Evolutionary conservation across 2,888 invertebrate genomes (phyloP), one percentile per base, ranked within the genome.

Genomic region (Pristionchus fissidentatus): DNA sequence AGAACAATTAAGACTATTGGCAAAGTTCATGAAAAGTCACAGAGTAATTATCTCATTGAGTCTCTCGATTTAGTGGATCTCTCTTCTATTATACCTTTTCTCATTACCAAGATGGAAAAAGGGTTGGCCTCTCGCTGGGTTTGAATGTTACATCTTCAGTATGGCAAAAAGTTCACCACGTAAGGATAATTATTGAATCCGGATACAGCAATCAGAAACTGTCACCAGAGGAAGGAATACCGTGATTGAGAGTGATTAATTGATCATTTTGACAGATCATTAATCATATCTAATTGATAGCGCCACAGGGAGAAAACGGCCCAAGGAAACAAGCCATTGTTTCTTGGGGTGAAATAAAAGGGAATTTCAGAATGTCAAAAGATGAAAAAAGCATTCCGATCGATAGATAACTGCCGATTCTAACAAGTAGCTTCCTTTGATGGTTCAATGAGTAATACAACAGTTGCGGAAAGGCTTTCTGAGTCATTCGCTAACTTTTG

Each of bases 351-450:
- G 35, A 70, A 41, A 1, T n/a, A 13, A n/a, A n/a, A 10, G 29
- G 10, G 43, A 70, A 70, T 38, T 70, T 70, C 70, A 70, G 10
- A 8, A 10, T 5, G n/a, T 26, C n/a, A 8, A 43, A n/a, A 70
- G 41, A 32, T 70, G 41, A 70, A 70, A n/a, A n/a, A n/a, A 41
- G 70, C 4, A n/a, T 41, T 22, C 70, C 70, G 70, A n/a, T 41
- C 70, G n/a, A n/a, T 22, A 38, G 38, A 70, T 70, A 70, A 70
- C 70, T 70, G 41, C 70, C 70, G 70, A 70, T 41, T 66, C 41
- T 35, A 66, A 66, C 43, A 70, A 70, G 41, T 70, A 70, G 70
- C 70, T 70, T 70, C 70, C 7, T 70, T 70, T 70, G 70, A 70
- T 70, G 70, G 38, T 0, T n/a, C 15, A 70, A 19, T 70, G 70